Conservation (phyloP, 2,797 vertebrate genomes). For the Geotrypetes seraphini region DNA sequence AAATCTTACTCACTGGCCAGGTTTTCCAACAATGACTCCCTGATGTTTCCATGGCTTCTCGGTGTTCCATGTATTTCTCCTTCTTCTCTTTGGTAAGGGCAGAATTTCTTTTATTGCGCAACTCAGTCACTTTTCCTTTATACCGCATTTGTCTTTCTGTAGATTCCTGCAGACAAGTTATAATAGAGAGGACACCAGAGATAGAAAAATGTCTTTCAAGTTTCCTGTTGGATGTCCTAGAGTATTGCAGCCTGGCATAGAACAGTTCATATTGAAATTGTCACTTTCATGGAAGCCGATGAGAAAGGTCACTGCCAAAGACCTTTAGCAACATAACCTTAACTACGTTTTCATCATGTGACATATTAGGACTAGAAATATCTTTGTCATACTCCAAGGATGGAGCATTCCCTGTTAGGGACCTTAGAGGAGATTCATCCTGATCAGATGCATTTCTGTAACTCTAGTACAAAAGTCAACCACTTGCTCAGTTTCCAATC, state of each 20-base stretch:
- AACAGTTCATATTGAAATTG: conserved; percentile 98
- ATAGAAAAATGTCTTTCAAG: conserved; percentile 96
- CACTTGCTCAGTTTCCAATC: conserved; percentile 82
- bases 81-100: too few species aligned
- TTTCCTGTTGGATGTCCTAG: conserved; percentile 89
- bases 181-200: conserved; percentile 95
- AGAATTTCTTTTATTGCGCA: too few species aligned
- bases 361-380: conserved; percentile 92
- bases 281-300: conserved; percentile 95
- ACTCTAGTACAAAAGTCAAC: conserved; percentile 72
- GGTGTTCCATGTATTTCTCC: too few species aligned
- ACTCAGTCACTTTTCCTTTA: too few species aligned
- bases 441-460: conserved; percentile 72
- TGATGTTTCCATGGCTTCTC: too few species aligned
- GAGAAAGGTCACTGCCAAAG: conserved; percentile 89
- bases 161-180: conserved; percentile 93
- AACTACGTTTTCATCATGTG: conserved; percentile 87
- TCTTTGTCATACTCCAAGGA: conserved; percentile 98
- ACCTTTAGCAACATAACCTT: conserved; percentile 88
- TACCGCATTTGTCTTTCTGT: too few species aligned
- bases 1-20: too few species aligned
- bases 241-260: conserved; percentile 95
- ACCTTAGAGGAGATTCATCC: conserved; percentile 91
- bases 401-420: conserved; percentile 92
- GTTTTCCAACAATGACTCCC: too few species aligned